phyloP scores from a whole-genome alignment of 2,113 vertebrate species.

The Struthidea cinerea region DNA sequence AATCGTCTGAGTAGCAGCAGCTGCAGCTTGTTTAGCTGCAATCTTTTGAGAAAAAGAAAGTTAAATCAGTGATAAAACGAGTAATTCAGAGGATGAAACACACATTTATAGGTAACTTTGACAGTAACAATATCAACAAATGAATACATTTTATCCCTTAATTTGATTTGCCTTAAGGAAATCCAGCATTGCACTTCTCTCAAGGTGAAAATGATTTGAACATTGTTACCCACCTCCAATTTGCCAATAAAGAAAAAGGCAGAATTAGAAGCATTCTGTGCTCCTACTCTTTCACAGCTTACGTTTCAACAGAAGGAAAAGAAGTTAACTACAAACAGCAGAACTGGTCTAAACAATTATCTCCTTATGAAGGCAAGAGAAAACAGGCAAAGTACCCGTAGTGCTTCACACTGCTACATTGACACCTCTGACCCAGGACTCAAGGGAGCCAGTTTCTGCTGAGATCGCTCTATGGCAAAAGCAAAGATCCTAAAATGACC shows the following conservation, averaged over 20 bases:
- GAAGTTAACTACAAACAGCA: not conserved
- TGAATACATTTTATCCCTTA: not conserved
- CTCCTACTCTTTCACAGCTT: not conserved
- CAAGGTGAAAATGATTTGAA: not conserved
- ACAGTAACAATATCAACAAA: not conserved
- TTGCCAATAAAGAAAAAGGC: not conserved
- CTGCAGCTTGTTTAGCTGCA: conserved; percentile 95
- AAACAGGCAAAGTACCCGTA: rapidly evolving
- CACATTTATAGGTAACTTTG: not conserved
- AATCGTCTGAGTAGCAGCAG: conserved; percentile 95
- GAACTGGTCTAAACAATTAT: not conserved
- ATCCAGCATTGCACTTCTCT: not conserved
- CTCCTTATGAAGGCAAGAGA: not conserved
- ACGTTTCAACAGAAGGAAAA: not conserved
- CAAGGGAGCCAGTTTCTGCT: not conserved
- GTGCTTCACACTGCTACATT: not conserved
- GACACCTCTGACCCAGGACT: not conserved
- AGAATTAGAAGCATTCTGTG: not conserved
- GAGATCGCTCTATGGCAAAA: not conserved
- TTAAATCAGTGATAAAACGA: not conserved
- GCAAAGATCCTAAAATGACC: not conserved
- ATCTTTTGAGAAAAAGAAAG: conserved; percentile 72
- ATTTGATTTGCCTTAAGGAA: not conserved
- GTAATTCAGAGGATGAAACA: not conserved
- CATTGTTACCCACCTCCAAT: not conserved